These are phyloP conservation scores for Sinocyclocheilus grahami DNA, from an alignment of 2,113 vertebrate species.

Conservation along the genomic window DNA sequence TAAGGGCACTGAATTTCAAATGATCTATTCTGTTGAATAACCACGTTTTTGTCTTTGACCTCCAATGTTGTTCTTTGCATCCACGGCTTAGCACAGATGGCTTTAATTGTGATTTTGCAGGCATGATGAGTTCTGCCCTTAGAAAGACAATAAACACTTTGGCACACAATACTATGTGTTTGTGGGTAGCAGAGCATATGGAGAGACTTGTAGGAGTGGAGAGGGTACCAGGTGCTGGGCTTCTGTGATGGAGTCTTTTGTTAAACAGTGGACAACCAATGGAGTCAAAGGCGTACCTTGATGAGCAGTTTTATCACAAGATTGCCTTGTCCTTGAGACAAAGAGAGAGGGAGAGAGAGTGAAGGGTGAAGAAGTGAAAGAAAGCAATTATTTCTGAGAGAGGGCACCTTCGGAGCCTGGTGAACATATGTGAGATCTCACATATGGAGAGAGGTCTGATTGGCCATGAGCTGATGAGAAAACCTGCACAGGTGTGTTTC, in stretches of 20 bases:
- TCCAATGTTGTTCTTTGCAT: constrained; percentile 38
- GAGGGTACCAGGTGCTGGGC: background rate
- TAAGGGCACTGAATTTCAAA: constrained; percentile 30
- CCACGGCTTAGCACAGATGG: constrained; percentile 45
- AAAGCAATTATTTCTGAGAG: constrained; percentile 2
- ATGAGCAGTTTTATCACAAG: background rate
- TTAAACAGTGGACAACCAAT: background rate
- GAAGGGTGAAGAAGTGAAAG: background rate
- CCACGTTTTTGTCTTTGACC: constrained; percentile 19
- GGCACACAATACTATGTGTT: constrained; percentile 46
- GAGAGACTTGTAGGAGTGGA: constrained; percentile 20
- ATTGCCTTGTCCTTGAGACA: constrained; percentile 11
- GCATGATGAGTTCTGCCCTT: constrained; percentile 43
- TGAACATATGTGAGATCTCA: constrained; percentile 32
- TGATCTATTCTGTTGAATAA: background rate
- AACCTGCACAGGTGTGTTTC: constrained; percentile 38
- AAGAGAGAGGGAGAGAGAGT: constrained; percentile 1
- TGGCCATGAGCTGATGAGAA: constrained; percentile 30
- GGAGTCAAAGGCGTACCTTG: constrained; percentile 1
- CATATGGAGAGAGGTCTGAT: constrained; percentile 21
- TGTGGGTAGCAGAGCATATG: constrained; percentile 44
- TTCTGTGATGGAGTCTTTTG: constrained; percentile 11
- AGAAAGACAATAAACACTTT: constrained; percentile 52
- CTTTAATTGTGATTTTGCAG: constrained; percentile 44
- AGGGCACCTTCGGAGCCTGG: constrained; percentile 2